Percentiles rank a stretch among this genome's conserved stretches.
phyloP scores from a whole-genome alignment of 2,113 vertebrate species.

The Taurulus bubalis region DNA sequence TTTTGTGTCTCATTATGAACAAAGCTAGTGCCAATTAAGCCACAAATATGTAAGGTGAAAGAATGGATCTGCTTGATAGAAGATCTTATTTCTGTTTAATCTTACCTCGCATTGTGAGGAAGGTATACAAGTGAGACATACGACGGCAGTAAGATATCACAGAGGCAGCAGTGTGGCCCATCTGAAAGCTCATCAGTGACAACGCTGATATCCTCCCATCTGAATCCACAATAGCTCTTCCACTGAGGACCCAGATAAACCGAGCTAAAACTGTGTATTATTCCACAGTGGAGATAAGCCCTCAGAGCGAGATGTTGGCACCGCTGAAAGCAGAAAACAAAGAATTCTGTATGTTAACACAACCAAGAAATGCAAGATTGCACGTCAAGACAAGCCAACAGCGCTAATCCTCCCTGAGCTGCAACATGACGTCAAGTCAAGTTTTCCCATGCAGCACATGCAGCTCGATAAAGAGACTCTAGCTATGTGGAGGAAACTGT shows the following conservation, averaged over 20 bases:
- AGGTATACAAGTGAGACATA: no score
- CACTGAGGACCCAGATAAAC: slow-evolving; percentile 35
- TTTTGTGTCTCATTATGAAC: not conserved
- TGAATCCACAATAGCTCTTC: slow-evolving; percentile 36
- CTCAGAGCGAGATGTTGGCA: slow-evolving; percentile 21
- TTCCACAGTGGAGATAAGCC: slow-evolving; percentile 39
- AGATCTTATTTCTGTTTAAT: not conserved
- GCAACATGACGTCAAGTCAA: slow-evolving; percentile 1
- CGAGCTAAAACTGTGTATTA: slow-evolving; percentile 35
- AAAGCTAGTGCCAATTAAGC: not conserved
- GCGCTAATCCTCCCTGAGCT: slow-evolving; percentile 43
- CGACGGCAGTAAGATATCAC: not conserved
- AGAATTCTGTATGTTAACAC: slow-evolving; percentile 48
- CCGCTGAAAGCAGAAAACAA: slow-evolving; percentile 18
- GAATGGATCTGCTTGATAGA: not conserved
- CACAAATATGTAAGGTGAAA: not conserved
- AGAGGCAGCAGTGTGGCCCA: not conserved
- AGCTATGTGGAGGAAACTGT: not conserved
- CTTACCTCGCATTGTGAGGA: not conserved
- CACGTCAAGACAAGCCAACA: slow-evolving; percentile 33
- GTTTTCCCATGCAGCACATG: not conserved
- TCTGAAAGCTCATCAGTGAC: slow-evolving; percentile 20
- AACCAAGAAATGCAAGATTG: slow-evolving; percentile 31
- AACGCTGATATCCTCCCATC: slow-evolving; percentile 14
- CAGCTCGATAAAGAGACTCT: not conserved